Evolutionary conservation across 2,797 vertebrate genomes (phyloP).

Genomic region (Pseudochaenichthys georgianus): DNA sequence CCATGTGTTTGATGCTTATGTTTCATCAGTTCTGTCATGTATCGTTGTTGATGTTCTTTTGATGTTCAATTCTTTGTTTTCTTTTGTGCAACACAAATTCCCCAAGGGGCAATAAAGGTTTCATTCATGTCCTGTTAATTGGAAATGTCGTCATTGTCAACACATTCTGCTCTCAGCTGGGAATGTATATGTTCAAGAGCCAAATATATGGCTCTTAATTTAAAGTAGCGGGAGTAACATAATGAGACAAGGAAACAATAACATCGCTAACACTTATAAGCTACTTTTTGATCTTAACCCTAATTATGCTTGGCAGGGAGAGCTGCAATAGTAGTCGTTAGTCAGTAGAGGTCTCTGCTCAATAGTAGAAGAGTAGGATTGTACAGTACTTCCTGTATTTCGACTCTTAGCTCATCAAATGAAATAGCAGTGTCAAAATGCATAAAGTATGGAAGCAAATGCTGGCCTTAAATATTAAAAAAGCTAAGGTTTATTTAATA

Average conservation of each 20-base stretch:
- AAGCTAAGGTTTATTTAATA: neutral
- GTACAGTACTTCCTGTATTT: constrained; percentile 2
- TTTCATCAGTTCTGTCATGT: no score
- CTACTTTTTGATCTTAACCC: constrained; percentile 41
- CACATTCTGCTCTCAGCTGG: neutral
- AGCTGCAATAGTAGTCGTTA: constrained; percentile 12
- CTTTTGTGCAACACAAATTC: no score
- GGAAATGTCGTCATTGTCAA: neutral
- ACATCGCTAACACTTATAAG: constrained; percentile 26
- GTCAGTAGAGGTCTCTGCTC: constrained; percentile 14
- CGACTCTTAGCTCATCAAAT: neutral
- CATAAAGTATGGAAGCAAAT: neutral
- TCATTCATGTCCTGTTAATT: neutral
- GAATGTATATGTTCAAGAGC: neutral
- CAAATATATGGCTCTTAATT: constrained; percentile 25
- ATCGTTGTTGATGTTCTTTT: no score
- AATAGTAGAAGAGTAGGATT: constrained; percentile 5
- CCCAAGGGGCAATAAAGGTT: no score
- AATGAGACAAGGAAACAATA: constrained; percentile 40
- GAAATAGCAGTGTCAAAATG: neutral
- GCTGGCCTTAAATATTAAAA: neutral
- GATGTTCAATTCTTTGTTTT: no score
- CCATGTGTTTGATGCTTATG: no score
- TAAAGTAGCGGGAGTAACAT: constrained; percentile 14
- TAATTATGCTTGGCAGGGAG: constrained; percentile 48